These are phyloP conservation scores for Anhinga anhinga DNA, from an alignment of 2,113 vertebrate genomes.

Conservation along the genomic window DNA sequence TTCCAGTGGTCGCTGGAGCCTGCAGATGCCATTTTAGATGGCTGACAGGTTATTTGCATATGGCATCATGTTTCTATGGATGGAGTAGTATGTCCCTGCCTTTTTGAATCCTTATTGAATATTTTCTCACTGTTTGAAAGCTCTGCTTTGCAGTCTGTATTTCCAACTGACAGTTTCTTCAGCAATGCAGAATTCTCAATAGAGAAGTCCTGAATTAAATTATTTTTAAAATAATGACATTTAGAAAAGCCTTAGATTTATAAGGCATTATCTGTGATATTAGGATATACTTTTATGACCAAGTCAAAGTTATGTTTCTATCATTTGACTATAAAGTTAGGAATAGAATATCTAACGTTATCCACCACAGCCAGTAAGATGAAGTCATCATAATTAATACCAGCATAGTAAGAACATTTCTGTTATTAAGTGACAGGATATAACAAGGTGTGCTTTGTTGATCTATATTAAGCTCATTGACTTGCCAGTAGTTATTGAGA, in stretches of 20 bases:
- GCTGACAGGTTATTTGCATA: not conserved
- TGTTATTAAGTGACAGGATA: not conserved
- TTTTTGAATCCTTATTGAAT: not conserved
- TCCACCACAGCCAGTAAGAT: not conserved
- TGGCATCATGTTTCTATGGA: not conserved
- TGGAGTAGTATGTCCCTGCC: not conserved
- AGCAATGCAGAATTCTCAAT: not conserved
- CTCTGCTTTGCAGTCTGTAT: not conserved
- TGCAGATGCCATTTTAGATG: not conserved
- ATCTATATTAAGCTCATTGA: not conserved
- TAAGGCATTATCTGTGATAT: not conserved
- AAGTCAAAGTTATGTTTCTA: not conserved
- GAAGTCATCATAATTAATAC: not conserved
- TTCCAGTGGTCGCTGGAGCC: not conserved
- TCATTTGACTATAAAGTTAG: not conserved
- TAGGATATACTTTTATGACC: not conserved
- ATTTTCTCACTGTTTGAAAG: not conserved
- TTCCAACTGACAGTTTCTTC: not conserved
- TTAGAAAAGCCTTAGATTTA: not conserved
- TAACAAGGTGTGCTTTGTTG: conserved; percentile 3
- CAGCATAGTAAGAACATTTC: not conserved
- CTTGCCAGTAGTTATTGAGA: not conserved
- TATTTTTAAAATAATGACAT: not conserved
- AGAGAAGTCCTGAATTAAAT: not conserved
- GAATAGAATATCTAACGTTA: not conserved